Base-by-base conservation (phyloP, 2,888 invertebrate genomes). In the Cosmorhoe ocellata region DNA sequence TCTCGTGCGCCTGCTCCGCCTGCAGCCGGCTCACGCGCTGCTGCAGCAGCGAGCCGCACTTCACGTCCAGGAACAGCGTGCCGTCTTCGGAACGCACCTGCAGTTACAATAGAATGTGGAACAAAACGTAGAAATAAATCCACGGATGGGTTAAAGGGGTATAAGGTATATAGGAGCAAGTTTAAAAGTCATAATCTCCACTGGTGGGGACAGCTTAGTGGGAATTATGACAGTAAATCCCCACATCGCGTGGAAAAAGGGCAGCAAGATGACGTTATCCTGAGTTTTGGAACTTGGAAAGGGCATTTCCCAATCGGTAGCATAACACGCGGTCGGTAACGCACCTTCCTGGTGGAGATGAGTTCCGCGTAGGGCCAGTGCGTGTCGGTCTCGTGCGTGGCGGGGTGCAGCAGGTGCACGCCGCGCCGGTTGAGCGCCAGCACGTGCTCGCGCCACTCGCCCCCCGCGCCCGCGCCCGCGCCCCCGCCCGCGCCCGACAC, bases 1-100 rank as follows among this genome's bases (percentile, higher is more conserved):
- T 97, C 87, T 99, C 99, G 74, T 98, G 98, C 30, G 99, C 99
- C 90, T 99, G 97, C 85, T 99, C 98, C 0, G 99, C 99, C 81
- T 99, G 98, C 64, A 99, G 93, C 66, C 98, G 92, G 56, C 98
- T 97, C 69, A 98, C 97, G 64, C 97, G 93, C 87, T 98, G 98
- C 80, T 98, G 97, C 93, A 98, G 95, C 74, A 99, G 91, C 76
- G 98, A 98, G 26, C 99, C 98, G 74, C 98, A 97, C 84, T 99
- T 99, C 95, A 99, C 96, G 89, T 99, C 99, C 80, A 99, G 91
- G 88, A 89, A 98, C 55, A 98, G 91, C 1, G 96, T 95, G 59
- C 97, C 97, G 79, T 97, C 97, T 72, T 98, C 98, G 0, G 97
- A 97, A 57, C 97, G 93, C 24, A 95, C 94, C 93, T 93, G 74